These are phyloP conservation scores for Heliconius hewitsoni DNA, from an alignment of 1,140 invertebrate species.

Conservation along the genomic window DNA sequence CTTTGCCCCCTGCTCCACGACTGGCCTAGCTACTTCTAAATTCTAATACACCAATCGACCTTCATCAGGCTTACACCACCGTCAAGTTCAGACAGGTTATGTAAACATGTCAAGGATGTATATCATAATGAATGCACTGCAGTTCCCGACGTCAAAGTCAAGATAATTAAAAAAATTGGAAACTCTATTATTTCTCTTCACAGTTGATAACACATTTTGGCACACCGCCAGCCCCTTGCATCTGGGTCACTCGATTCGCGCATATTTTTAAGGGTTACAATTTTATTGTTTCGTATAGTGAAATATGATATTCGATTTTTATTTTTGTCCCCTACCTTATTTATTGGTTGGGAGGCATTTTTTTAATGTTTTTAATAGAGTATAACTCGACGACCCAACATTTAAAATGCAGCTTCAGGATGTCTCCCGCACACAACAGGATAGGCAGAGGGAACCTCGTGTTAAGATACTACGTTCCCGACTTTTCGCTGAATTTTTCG, in stretches of 20 bases:
- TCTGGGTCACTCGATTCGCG: slow-evolving; percentile 67
- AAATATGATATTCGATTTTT: slow-evolving; percentile 40
- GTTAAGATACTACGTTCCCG: too few species aligned
- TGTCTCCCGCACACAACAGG: too few species aligned
- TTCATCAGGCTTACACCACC: background rate
- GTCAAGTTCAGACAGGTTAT: slow-evolving; percentile 30
- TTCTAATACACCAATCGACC: background rate
- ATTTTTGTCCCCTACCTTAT: slow-evolving; percentile 31
- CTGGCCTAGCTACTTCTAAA: too few species aligned
- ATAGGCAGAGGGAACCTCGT: too few species aligned
- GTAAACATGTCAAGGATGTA: slow-evolving; percentile 58
- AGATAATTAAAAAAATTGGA: slow-evolving; percentile 79
- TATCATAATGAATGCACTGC: slow-evolving; percentile 56
- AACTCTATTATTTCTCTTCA: slow-evolving; percentile 67
- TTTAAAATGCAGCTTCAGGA: too few species aligned
- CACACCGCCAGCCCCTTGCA: slow-evolving; percentile 58
- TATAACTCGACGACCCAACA: background rate
- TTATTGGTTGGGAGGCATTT: slow-evolving; percentile 17
- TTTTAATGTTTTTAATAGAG: background rate
- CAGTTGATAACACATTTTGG: slow-evolving; percentile 73
- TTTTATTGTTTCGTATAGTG: slow-evolving; percentile 51
- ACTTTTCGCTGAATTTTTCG: too few species aligned
- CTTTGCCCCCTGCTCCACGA: too few species aligned
- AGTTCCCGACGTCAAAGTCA: slow-evolving; percentile 63
- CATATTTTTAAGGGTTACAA: slow-evolving; percentile 54